These are phyloP conservation scores for Horisme vitalbata DNA, from an alignment of 2,888 invertebrate species.

Conservation along the genomic window DNA sequence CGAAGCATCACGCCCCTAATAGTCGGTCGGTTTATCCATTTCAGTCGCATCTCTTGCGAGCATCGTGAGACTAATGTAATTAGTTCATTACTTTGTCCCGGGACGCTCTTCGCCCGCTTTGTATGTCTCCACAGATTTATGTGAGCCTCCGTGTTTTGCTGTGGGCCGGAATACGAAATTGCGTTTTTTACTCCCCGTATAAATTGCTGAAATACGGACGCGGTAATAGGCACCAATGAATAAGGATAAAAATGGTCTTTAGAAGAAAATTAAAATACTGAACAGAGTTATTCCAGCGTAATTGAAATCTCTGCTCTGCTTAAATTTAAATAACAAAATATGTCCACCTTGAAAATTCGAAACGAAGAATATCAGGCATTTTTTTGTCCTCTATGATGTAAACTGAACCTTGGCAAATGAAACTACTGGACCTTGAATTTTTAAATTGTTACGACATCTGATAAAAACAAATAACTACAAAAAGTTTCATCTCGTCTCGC, in stretches of 20 bases:
- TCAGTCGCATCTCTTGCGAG: conserved; percentile 56
- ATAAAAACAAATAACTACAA: conserved; percentile 50
- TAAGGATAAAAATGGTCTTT: conserved; percentile 40
- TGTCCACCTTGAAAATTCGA: conserved; percentile 43
- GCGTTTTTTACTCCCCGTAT: conserved; percentile 48
- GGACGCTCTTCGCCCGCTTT: conserved; percentile 55
- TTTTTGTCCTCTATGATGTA: conserved; percentile 51
- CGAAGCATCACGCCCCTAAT: conserved; percentile 53
- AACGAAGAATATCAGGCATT: conserved; percentile 40
- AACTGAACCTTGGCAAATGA: conserved; percentile 59
- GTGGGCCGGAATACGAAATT: conserved; percentile 56
- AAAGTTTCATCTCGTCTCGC: conserved; percentile 26
- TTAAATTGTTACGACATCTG: conserved; percentile 50
- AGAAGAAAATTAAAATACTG: conserved; percentile 36
- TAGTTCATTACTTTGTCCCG: conserved; percentile 76
- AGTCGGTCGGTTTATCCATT: conserved; percentile 57
- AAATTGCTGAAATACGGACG: conserved; percentile 49
- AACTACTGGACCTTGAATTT: conserved; percentile 59
- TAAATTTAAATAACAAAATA: conserved; percentile 29
- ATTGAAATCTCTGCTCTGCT: conserved; percentile 33
- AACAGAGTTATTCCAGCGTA: conserved; percentile 25
- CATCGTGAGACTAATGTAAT: conserved; percentile 72
- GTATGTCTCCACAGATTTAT: conserved; percentile 68
- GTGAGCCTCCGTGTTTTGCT: conserved; percentile 59
- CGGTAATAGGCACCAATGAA: conserved; percentile 45